Evolutionary conservation across 2,888 invertebrate species (phyloP).

Genomic region (Ligdia adustata): DNA sequence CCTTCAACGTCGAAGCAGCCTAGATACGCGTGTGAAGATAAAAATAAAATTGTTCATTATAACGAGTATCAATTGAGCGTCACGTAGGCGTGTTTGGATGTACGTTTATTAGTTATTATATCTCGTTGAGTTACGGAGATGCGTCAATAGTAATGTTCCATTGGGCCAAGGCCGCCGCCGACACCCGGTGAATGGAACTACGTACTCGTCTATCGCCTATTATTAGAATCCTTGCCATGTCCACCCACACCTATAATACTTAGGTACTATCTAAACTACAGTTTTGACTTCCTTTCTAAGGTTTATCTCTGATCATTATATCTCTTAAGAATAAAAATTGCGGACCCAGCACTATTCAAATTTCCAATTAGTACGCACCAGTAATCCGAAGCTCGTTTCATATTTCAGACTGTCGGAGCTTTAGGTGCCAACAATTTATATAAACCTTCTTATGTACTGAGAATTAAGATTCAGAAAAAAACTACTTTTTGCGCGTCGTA

Average conservation of each 20-base stretch:
- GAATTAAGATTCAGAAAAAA: no score
- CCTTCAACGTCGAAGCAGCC: constrained; percentile 17
- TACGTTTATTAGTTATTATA: constrained; percentile 36
- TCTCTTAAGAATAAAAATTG: no score
- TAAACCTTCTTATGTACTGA: no score
- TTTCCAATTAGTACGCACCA: no score
- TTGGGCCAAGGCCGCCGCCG: constrained; percentile 67
- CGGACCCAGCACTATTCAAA: no score
- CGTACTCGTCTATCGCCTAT: constrained; percentile 66
- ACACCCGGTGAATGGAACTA: constrained; percentile 71
- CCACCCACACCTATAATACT: constrained; percentile 36
- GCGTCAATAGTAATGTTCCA: constrained; percentile 63
- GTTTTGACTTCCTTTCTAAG: constrained; percentile 12
- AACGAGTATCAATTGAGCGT: constrained; percentile 32
- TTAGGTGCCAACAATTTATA: no score
- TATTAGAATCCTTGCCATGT: constrained; percentile 62
- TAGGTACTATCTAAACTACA: constrained; percentile 13
- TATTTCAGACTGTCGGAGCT: no score
- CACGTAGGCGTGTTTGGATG: constrained; percentile 34
- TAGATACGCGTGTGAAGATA: constrained; percentile 27
- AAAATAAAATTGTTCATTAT: constrained; percentile 37
- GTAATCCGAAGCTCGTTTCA: no score
- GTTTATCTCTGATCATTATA: no score
- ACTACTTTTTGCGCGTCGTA: no score
- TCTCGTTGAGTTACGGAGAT: constrained; percentile 43